Evolutionary conservation across 2,888 invertebrate species (phyloP), one percentile per base, ranked within the genome.

Genomic region (Podotricha telesiphe): DNA sequence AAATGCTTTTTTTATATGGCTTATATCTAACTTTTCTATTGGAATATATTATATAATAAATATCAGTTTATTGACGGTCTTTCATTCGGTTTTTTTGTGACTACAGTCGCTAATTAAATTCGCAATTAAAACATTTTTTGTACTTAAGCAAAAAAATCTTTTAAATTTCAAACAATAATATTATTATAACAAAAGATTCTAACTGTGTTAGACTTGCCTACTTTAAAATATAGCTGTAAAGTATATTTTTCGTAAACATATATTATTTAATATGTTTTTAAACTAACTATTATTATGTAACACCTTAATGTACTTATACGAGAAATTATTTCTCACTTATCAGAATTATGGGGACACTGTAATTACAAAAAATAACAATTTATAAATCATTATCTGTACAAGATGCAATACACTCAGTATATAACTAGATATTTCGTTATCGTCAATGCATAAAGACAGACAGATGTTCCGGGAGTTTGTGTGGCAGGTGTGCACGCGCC

Each of bases 401-500:
- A 53, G 3, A 66, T 50, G 61, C 67, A 67, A 19, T 37, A 45
- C n/a, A 45, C n/a, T 50, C 13, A 51, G 51, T 53, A 61, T 34
- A 61, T 53, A 72, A 69, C 61, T 61, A 50, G 55, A 58, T 67
- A 58, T 69, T 67, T 64, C 20, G 42, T 61, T 77, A 79, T 79
- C 80, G 47, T 53, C 53, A 64, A 71, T 74, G 75, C 78, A 80
- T 81, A 84, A 80, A 76, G 79, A 79, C 87, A 88, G 88, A 83
- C 88, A 89, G 88, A 83, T 88, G 88, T 75, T 74, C 17, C 67
- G 67, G 77, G 72, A 73, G 74, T 75, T 75, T 73, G 74, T 73
- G 74, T 79, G 85, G 70, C 88, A 88, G 88, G 88, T 88, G 88
- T 81, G 81, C 85, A 82, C 86, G 84, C 80, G 87, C 80, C 83